phyloP scores from a whole-genome alignment of 2,888 invertebrate genomes.

The Epirrhoe alternata region DNA sequence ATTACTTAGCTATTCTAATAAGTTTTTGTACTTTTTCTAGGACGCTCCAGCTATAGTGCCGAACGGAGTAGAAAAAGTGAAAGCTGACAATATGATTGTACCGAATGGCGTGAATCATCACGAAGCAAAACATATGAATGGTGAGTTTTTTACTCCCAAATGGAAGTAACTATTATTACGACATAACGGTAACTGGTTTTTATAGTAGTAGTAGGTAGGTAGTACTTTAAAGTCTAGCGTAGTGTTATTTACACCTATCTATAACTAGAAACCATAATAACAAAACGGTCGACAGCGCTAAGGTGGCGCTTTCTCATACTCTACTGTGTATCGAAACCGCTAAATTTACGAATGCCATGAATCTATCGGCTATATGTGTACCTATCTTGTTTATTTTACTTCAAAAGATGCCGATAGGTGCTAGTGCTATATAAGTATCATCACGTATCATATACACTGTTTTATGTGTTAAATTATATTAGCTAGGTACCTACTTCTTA shows the following conservation, averaged over 20 bases:
- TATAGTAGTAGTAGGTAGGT: too few species aligned
- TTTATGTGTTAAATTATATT: neutral
- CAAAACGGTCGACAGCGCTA: too few species aligned
- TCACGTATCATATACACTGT: neutral
- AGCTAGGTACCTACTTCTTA: neutral
- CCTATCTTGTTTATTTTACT: neutral
- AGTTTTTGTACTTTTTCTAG: conserved; percentile 53
- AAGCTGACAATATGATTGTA: conserved; percentile 67
- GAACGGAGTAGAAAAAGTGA: conserved; percentile 68
- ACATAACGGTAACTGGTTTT: too few species aligned
- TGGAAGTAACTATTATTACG: too few species aligned
- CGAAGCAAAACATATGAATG: conserved; percentile 61
- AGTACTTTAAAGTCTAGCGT: too few species aligned
- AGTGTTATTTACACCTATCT: too few species aligned
- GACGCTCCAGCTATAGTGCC: conserved; percentile 62
- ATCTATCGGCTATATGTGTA: neutral
- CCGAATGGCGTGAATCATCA: conserved; percentile 66
- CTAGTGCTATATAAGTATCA: neutral
- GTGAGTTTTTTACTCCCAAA: conserved; percentile 50
- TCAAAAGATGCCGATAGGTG: neutral
- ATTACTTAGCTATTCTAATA: too few species aligned
- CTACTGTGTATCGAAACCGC: too few species aligned
- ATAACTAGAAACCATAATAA: too few species aligned
- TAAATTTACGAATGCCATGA: too few species aligned
- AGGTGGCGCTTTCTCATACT: too few species aligned